Conservation (phyloP, 1,140 invertebrate genomes). For the Pseudobourletiella spinata region DNA sequence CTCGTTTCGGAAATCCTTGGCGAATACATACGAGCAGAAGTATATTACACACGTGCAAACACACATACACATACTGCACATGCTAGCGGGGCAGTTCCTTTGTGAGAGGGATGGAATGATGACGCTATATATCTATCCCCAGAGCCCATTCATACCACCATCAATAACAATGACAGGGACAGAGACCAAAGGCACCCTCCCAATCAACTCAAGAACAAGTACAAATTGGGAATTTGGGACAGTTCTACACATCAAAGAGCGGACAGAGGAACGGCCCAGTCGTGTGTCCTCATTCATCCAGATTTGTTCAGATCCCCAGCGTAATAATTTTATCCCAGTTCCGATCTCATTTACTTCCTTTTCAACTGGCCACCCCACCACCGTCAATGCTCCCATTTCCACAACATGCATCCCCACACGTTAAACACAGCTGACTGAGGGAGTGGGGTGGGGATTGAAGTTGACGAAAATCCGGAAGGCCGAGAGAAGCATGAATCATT, state of each 20-base stretch:
- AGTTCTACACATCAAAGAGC: background rate
- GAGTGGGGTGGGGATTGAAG: too few species aligned
- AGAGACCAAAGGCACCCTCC: background rate
- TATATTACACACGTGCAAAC: too few species aligned
- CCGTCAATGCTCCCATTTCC: background rate
- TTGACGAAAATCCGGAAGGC: too few species aligned
- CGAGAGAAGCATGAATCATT: too few species aligned
- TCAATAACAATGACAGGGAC: background rate
- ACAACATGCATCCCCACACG: background rate
- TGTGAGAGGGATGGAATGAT: too few species aligned
- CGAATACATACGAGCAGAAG: too few species aligned
- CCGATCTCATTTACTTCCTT: constrained; percentile 20
- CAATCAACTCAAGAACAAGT: constrained; percentile 4
- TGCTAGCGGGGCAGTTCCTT: too few species aligned
- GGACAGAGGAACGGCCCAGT: background rate
- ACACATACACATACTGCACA: too few species aligned
- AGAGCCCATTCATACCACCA: too few species aligned
- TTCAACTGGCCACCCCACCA: background rate
- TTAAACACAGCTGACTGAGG: too few species aligned
- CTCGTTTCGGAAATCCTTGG: too few species aligned
- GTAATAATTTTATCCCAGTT: constrained; percentile 25
- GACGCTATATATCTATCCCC: too few species aligned
- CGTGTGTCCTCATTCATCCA: background rate
- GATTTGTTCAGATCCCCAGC: background rate
- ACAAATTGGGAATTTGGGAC: constrained; percentile 3